Conservation (phyloP, 2,797 vertebrate genomes). For the Meda fulgida region DNA sequence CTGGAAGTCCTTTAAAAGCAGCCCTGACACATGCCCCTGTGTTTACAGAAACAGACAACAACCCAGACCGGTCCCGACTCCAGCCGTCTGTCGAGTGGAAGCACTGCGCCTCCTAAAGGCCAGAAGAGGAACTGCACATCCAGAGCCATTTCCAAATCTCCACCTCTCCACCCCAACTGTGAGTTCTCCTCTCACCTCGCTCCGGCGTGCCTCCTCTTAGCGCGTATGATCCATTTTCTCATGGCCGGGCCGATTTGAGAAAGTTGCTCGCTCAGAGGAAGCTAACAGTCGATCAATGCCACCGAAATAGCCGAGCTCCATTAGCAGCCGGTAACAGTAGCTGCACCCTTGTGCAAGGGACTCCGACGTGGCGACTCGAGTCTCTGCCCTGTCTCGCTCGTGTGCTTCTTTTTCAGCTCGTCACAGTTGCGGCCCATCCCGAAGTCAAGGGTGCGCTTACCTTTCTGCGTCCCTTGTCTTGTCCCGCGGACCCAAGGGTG, state of each 20-base stretch:
- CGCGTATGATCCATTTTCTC: conserved; percentile 81
- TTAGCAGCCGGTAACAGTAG: conserved; percentile 84
- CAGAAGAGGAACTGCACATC: conserved; percentile 67
- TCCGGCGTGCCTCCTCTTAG: conserved; percentile 44
- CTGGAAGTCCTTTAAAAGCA: conserved; percentile 32
- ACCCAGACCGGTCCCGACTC: conserved; percentile 22
- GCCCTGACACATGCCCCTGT: conserved; percentile 29
- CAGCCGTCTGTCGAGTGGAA: conserved; percentile 71
- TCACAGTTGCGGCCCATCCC: neutral
- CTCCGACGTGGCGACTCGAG: conserved; percentile 71
- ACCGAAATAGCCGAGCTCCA: conserved; percentile 85
- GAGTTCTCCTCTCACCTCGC: neutral
- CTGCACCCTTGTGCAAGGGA: conserved; percentile 82
- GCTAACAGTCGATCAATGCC: conserved; percentile 86
- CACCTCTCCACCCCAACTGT: neutral
- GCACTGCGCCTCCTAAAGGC: conserved; percentile 84
- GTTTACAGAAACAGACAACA: conserved; percentile 46
- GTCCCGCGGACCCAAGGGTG: conserved; percentile 41
- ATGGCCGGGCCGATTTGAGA: conserved; percentile 77
- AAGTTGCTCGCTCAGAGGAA: conserved; percentile 82
- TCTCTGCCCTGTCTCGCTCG: conserved; percentile 45
- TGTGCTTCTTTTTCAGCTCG: neutral
- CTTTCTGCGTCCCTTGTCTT: conserved; percentile 53
- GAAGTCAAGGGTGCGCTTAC: neutral
- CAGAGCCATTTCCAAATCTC: neutral